Base-by-base conservation (phyloP, 2,888 invertebrate species). In the Drosophila suboccidentalis region DNA sequence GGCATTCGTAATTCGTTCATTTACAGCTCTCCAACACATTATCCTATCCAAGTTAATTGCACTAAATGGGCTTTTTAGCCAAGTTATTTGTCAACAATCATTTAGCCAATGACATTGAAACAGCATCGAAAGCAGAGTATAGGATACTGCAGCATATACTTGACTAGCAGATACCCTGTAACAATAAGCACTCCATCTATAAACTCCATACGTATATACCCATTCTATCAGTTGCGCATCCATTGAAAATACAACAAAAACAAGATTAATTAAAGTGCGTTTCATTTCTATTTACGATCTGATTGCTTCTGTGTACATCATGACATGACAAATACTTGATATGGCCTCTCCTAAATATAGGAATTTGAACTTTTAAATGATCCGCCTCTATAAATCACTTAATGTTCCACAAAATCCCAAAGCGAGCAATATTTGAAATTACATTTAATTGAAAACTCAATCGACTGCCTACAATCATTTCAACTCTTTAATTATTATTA, bases 391-490 rank as follows among this genome's bases (percentile, higher is more conserved):
- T 64, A 69, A 69, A 71, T 71, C 55, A 71, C 59, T 64, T 46
- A 70, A 62, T 38, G 39, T 59, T 51, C 22, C 64, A 61, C 58
- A 29, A 65, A 65, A 65, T 57, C 54, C 46, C 44, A 49, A 51
- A 26, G 51, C 50, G 29, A 39, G 44, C 67, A 87, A 81, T 87
- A 77, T 74, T 73, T 78, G 73, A 67, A 85, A 78, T 82, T 66
- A 72, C 72, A 53, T 74, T 69, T 74, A 55, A 78, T 85, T 82
- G 74, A 72, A 71, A 50, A 39, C 47, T 39, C 46, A 58, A 49
- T 38, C 44, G 34, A 10, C 44, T 34, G 62, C 58, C 58, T 34
- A 64, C 51, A 22, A 36, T 44, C 60, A 69, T 65, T 49, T 46
- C 26, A 54, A 46, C 46, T 46, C 36, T 57, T 74, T 34, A 73